Evolutionary conservation across 2,797 vertebrate genomes (phyloP).

Genomic region (Sebastiscus tertius): DNA sequence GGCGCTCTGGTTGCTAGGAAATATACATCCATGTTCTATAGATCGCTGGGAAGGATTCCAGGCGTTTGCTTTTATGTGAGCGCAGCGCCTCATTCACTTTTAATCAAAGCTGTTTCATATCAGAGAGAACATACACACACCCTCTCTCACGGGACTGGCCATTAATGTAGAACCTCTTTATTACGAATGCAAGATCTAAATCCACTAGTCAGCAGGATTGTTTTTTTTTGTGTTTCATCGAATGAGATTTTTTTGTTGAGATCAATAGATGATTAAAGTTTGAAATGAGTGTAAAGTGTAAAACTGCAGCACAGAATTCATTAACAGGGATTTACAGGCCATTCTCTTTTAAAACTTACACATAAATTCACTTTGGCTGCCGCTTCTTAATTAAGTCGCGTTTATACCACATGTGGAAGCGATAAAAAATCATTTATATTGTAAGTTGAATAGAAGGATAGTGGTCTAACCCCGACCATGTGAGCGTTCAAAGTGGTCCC

Average conservation of each 20-base stretch:
- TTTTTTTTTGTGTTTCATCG: slow-evolving; percentile 36
- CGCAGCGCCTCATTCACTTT: slow-evolving; percentile 77
- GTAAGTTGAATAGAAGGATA: slow-evolving; percentile 38
- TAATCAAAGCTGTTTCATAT: slow-evolving; percentile 83
- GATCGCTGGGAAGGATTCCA: slow-evolving; percentile 77
- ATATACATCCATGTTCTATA: slow-evolving; percentile 82
- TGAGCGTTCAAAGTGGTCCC: slow-evolving; percentile 65
- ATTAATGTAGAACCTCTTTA: slow-evolving; percentile 66
- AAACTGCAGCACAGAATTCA: slow-evolving; percentile 45
- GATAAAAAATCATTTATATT: slow-evolving; percentile 59
- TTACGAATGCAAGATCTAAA: slow-evolving; percentile 66
- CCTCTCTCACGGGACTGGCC: slow-evolving; percentile 50
- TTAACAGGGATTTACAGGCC: slow-evolving; percentile 51
- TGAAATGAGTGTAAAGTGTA: slow-evolving; percentile 48
- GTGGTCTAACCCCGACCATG: slow-evolving; percentile 58
- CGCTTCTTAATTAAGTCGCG: slow-evolving; percentile 45
- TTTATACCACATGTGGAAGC: slow-evolving; percentile 66
- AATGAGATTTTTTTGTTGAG: slow-evolving; percentile 49
- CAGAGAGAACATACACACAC: slow-evolving; percentile 67
- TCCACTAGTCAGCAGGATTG: slow-evolving; percentile 53
- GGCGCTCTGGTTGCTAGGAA: slow-evolving; percentile 81
- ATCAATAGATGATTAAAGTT: slow-evolving; percentile 65
- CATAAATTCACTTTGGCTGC: slow-evolving; percentile 29
- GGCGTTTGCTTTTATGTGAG: slow-evolving; percentile 73
- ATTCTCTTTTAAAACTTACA: slow-evolving; percentile 40